Conservation (phyloP, 2,113 vertebrate species). For the Lycocorax pyrrhopterus region DNA sequence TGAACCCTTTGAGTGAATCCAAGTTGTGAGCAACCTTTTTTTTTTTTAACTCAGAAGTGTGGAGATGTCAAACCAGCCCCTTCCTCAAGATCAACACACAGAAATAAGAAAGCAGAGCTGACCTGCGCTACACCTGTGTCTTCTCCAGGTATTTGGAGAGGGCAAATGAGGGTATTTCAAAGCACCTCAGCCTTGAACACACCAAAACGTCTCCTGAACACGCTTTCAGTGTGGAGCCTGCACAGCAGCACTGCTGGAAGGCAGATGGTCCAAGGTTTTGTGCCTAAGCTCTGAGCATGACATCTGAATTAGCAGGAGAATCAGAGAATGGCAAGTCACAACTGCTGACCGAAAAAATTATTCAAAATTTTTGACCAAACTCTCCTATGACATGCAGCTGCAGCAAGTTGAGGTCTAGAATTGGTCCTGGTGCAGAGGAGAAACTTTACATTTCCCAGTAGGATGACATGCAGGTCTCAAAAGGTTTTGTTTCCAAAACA, state of each 20-base stretch:
- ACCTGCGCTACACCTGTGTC: rapidly evolving
- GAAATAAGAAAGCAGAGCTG: not conserved
- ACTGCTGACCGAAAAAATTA: not conserved
- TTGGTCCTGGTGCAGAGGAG: not conserved
- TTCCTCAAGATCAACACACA: not conserved
- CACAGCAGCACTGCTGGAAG: not conserved
- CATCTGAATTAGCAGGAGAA: not conserved
- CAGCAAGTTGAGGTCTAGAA: not conserved
- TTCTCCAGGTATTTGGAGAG: not conserved
- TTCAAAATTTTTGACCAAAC: not conserved
- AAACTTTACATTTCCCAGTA: not conserved
- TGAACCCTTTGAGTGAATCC: not conserved
- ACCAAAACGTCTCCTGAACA: not conserved
- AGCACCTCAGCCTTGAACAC: not conserved
- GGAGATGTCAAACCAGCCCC: not conserved
- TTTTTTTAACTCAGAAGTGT: not conserved
- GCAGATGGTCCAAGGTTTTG: not conserved
- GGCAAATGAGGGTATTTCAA: not conserved
- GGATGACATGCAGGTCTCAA: not conserved
- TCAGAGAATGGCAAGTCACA: not conserved
- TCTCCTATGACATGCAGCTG: not conserved
- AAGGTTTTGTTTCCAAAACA: not conserved
- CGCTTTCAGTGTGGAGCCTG: not conserved
- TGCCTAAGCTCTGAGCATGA: not conserved
- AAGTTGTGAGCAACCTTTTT: not conserved